A percentile compares a stretch with the other conserved stretches of the same genome.
These are phyloP conservation scores for Ctenoplectra terminalis DNA, from an alignment of 1,140 invertebrate genomes.

Conservation along the genomic window DNA sequence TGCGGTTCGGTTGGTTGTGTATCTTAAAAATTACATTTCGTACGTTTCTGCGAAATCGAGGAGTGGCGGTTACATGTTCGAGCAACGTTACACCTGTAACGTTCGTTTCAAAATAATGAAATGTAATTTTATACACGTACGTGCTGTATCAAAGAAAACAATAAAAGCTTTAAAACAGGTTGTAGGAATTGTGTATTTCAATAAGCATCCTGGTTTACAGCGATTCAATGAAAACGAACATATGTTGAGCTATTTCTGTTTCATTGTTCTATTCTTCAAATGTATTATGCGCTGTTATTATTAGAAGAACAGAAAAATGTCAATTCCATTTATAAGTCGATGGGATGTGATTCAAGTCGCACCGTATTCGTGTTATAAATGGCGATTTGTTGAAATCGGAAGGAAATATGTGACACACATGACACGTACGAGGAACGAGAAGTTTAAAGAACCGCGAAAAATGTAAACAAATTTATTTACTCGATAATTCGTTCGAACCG, in stretches of 20 bases:
- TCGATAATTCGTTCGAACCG: background rate
- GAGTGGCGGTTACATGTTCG: background rate
- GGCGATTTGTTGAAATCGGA: background rate
- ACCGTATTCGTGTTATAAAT: background rate
- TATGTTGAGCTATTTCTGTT: background rate
- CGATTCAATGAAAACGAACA: background rate
- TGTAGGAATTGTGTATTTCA: background rate
- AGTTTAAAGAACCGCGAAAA: slow-evolving; percentile 35
- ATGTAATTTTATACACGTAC: too few species aligned
- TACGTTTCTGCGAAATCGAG: background rate
- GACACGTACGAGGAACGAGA: background rate
- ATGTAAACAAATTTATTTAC: slow-evolving; percentile 1
- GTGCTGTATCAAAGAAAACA: background rate
- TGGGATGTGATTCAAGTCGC: background rate
- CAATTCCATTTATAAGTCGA: background rate
- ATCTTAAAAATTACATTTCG: background rate
- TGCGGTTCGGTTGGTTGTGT: background rate
- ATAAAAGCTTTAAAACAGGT: background rate
- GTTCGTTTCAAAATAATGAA: background rate
- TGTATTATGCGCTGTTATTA: background rate
- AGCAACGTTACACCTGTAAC: background rate
- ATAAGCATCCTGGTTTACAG: too few species aligned
- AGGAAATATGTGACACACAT: background rate
- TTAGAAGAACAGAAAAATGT: background rate
- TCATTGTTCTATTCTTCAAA: background rate